Evolutionary conservation across 2,797 vertebrate genomes (phyloP).

Genomic region (Sarcoramphus papa): DNA sequence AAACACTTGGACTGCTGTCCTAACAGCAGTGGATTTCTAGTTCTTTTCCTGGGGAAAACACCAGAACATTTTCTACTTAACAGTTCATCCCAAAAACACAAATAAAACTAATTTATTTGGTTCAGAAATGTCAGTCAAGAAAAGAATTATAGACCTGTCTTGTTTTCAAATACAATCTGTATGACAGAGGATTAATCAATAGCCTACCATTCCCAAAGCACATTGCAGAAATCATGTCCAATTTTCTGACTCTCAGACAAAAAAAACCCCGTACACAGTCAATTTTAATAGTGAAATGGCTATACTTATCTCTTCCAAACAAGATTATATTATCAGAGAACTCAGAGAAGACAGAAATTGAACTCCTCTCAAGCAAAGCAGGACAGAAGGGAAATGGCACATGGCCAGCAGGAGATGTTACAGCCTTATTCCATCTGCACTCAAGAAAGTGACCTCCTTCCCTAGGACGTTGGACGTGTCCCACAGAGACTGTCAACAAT

Average conservation of each 20-base stretch:
- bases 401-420: neutral
- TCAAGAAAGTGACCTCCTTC: constrained; percentile 24
- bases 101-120: constrained; percentile 13
- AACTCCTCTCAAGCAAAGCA: constrained; percentile 24
- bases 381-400: neutral
- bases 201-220: constrained; percentile 39
- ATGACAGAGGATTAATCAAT: constrained; percentile 53
- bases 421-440: neutral
- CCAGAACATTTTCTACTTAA: constrained; percentile 1
- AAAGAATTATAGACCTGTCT: constrained; percentile 35
- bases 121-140: constrained; percentile 41
- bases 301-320: constrained; percentile 40
- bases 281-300: constrained; percentile 51
- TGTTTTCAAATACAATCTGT: constrained; percentile 45
- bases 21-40: neutral
- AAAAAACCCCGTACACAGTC: neutral
- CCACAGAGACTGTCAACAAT: constrained; percentile 20
- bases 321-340: constrained; percentile 41
- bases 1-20: neutral
- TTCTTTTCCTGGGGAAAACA: neutral
- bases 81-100: neutral
- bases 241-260: constrained; percentile 16
- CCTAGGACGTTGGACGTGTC: neutral
- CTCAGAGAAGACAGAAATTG: constrained; percentile 9
- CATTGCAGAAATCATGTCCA: constrained; percentile 31